Conservation (phyloP, 2,113 vertebrate genomes). For the Corythornis cristatus region DNA sequence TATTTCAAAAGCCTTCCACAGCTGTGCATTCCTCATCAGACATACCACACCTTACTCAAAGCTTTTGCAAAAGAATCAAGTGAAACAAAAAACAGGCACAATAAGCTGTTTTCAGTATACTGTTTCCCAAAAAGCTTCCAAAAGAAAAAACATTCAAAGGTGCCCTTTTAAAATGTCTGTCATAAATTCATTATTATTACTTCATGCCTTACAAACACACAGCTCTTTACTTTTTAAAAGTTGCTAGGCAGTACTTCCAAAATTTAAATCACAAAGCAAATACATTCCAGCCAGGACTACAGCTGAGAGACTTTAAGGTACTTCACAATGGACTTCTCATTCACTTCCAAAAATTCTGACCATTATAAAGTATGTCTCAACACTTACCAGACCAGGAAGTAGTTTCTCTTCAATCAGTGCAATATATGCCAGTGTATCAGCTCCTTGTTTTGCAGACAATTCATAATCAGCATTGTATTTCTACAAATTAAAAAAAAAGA, state of each 20-base stretch:
- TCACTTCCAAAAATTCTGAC: neutral
- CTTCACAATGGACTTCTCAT: neutral
- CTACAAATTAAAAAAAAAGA: constrained; percentile 65
- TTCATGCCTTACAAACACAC: neutral
- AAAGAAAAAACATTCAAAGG: neutral
- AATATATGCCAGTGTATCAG: constrained; percentile 95
- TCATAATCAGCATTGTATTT: constrained; percentile 95
- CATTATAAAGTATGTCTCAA: neutral
- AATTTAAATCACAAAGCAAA: neutral
- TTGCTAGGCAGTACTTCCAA: neutral
- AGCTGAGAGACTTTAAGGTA: neutral
- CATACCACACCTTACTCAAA: neutral
- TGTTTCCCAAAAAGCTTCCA: neutral
- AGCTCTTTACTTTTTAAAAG: neutral
- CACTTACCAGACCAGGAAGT: constrained; percentile 87
- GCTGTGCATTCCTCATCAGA: neutral
- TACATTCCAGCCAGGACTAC: neutral
- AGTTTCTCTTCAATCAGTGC: constrained; percentile 96
- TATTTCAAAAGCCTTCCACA: neutral
- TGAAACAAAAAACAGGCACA: neutral
- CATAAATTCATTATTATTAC: neutral
- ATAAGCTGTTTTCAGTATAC: neutral
- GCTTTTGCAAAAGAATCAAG: neutral
- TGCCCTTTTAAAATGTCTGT: neutral
- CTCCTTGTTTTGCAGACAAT: constrained; percentile 91